phyloP scores from a whole-genome alignment of 2,888 invertebrate species.

The Sarcophaga rosellei region DNA sequence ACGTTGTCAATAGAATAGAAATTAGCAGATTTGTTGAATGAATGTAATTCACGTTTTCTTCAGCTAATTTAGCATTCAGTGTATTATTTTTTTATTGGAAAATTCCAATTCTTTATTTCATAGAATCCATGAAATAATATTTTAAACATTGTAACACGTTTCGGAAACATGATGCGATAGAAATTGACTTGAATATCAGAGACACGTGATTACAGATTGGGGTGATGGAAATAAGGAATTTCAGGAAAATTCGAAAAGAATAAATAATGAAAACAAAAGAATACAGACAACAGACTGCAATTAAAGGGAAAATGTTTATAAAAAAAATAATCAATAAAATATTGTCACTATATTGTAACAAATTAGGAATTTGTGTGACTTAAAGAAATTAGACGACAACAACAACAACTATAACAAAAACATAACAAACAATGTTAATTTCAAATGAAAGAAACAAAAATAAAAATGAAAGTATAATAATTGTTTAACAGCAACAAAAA shows the following conservation, averaged over 20 bases:
- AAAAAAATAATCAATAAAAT: slow-evolving; percentile 54
- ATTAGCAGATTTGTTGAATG: too few species aligned
- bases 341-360: slow-evolving; percentile 60
- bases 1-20: too few species aligned
- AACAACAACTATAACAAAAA: background rate
- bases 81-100: too few species aligned
- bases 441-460: background rate
- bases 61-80: too few species aligned
- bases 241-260: background rate
- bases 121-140: background rate
- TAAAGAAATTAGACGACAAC: slow-evolving; percentile 43
- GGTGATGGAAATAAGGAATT: slow-evolving; percentile 5
- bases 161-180: slow-evolving; percentile 74
- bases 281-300: background rate
- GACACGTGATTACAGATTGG: slow-evolving; percentile 41
- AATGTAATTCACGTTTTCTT: too few species aligned
- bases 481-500: background rate
- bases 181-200: slow-evolving; percentile 75
- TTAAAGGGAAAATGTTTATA: slow-evolving; percentile 21
- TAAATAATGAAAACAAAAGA: background rate
- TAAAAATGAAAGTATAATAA: slow-evolving; percentile 6
- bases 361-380: slow-evolving; percentile 64
- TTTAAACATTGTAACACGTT: slow-evolving; percentile 67
- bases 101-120: too few species aligned
- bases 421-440: too few species aligned